Conservation (phyloP, 2,888 invertebrate species). For the Oscheius myriophilus region DNA sequence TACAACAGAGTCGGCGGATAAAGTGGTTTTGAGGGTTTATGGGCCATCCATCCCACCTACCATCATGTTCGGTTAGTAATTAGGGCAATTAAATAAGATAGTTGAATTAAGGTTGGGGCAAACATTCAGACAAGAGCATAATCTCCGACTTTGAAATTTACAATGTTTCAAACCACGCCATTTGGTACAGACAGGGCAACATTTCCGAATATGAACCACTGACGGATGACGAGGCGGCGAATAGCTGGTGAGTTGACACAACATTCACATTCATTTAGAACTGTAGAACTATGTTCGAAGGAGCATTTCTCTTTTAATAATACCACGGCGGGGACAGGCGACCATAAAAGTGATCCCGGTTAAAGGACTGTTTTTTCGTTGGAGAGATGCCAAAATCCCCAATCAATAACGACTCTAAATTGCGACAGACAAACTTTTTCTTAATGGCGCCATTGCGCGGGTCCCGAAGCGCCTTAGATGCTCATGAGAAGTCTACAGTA, state of each 20-base stretch:
- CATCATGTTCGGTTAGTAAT: slow-evolving; percentile 14
- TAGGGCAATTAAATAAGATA: background rate
- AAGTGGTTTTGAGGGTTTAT: slow-evolving; percentile 19
- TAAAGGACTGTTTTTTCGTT: too few species aligned
- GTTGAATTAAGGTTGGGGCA: slow-evolving; percentile 54
- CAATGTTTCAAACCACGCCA: slow-evolving; percentile 43
- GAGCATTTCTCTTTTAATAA: too few species aligned
- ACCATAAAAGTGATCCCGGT: too few species aligned
- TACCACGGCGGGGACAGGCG: too few species aligned
- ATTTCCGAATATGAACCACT: slow-evolving; percentile 38
- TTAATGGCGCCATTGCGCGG: too few species aligned
- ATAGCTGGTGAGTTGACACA: slow-evolving; percentile 41
- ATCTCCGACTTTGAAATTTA: slow-evolving; percentile 61
- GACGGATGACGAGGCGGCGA: slow-evolving; percentile 37
- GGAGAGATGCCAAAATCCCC: too few species aligned
- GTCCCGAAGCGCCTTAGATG: too few species aligned
- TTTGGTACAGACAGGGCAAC: slow-evolving; percentile 50
- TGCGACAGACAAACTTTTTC: too few species aligned
- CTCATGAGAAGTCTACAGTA: too few species aligned
- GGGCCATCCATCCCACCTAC: slow-evolving; percentile 16
- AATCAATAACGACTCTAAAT: too few species aligned
- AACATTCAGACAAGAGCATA: slow-evolving; percentile 52
- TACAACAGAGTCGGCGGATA: slow-evolving; percentile 22
- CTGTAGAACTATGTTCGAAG: too few species aligned
- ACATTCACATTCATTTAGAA: too few species aligned